Evolutionary conservation across 2,888 invertebrate genomes (phyloP).

Genomic region (Rhingia campestris): DNA sequence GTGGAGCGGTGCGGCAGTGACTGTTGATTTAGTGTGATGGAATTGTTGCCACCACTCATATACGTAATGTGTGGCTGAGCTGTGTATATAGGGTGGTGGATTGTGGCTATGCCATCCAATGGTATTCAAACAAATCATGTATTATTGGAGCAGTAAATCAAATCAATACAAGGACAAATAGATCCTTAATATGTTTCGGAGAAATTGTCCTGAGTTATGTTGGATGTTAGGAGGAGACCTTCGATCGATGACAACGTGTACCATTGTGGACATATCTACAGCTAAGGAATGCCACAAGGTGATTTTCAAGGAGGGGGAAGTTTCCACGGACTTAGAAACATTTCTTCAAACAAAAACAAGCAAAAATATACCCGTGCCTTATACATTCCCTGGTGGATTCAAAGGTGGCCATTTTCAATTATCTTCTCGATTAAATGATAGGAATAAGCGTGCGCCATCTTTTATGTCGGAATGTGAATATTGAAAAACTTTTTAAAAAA

Average conservation of each 20-base stretch:
- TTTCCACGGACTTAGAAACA: too few relatives aligned
- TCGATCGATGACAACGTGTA: slow-evolving; percentile 34
- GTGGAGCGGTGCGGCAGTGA: slow-evolving; percentile 1
- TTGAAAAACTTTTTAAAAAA: too few relatives aligned
- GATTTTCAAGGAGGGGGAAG: not conserved
- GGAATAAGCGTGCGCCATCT: too few relatives aligned
- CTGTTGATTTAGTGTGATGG: slow-evolving; percentile 71
- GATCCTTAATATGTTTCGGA: slow-evolving; percentile 58
- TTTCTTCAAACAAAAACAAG: too few relatives aligned
- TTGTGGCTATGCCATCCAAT: slow-evolving; percentile 13
- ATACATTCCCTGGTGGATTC: too few relatives aligned
- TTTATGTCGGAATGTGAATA: too few relatives aligned
- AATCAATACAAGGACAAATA: slow-evolving; percentile 67
- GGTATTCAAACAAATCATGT: slow-evolving; percentile 59
- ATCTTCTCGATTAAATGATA: too few relatives aligned
- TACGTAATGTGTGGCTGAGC: not conserved
- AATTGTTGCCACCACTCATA: slow-evolving; percentile 55
- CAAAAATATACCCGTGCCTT: too few relatives aligned
- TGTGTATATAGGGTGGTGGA: slow-evolving; percentile 28
- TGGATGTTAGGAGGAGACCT: slow-evolving; percentile 26
- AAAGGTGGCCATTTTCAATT: too few relatives aligned
- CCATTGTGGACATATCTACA: slow-evolving; percentile 26
- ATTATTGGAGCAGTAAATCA: slow-evolving; percentile 72
- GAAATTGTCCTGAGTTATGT: slow-evolving; percentile 21
- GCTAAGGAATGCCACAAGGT: slow-evolving; percentile 4